A percentile compares a stretch with the other conserved stretches of the same genome.
Evolutionary conservation across 2,113 vertebrate genomes (phyloP).

Genomic region (Phalacrocorax carbo): DNA sequence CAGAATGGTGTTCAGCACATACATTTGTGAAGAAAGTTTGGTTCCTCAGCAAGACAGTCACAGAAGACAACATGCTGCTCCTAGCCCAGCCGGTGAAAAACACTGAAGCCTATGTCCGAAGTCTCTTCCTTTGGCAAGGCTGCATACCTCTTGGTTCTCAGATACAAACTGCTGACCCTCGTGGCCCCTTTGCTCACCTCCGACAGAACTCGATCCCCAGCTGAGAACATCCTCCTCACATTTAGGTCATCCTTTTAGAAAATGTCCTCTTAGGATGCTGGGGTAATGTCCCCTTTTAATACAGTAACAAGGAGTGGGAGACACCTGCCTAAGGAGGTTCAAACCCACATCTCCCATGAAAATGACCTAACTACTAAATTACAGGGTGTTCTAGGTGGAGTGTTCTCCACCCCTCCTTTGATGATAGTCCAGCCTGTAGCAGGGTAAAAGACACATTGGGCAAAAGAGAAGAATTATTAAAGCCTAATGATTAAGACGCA

Average conservation of each 20-base stretch:
- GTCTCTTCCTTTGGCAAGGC: neutral
- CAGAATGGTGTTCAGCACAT: neutral
- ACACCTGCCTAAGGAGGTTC: neutral
- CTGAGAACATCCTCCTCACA: neutral
- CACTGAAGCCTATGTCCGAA: fast-evolving
- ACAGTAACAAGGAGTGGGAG: neutral
- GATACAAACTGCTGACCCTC: neutral
- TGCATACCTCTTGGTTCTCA: neutral
- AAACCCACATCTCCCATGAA: neutral
- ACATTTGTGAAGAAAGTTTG: fast-evolving
- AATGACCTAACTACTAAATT: constrained; percentile 27
- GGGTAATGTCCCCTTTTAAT: neutral
- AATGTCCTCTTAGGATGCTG: neutral
- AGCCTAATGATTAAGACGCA: neutral
- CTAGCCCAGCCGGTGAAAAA: neutral
- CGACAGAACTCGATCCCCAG: neutral
- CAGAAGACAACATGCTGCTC: neutral
- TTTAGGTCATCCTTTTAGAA: neutral
- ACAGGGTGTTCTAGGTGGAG: neutral
- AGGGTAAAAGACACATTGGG: neutral
- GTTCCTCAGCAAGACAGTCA: neutral
- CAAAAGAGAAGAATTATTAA: constrained; percentile 1
- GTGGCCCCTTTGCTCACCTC: neutral
- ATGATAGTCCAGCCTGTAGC: neutral
- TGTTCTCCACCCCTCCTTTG: constrained; percentile 36